Evolutionary conservation across 2,113 vertebrate species (phyloP), one percentile per base, ranked within the genome.

Genomic region (Pao palembangensis): DNA sequence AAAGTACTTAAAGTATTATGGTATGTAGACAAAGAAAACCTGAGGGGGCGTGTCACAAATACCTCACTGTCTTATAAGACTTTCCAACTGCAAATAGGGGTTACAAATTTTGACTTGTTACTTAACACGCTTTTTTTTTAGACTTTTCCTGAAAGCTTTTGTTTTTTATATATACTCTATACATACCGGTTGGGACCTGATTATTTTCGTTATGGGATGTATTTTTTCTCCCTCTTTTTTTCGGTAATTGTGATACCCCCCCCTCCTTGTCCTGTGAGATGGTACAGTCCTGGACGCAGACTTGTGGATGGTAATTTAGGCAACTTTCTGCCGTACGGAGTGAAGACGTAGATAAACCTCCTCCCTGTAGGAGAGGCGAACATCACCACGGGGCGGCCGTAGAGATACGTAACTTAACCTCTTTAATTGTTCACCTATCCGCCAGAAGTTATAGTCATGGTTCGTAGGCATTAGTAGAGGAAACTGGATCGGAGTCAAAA

Each of bases 21-120:
- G 67, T 67, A 82, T 48, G 66, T 28, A 74, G 79, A 83, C 80
- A 87, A 85, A 86, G 81, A 72, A 78, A 82, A 59, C 53, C 56
- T 3, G 17, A 61, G 70, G 76, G 75, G 83, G 82, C 65, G 83
- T 80, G 49, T n/a, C 64, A 55, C 48, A 71, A 80, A 81, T 77
- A 78, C 79, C 71, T 80, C 72, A 53, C 28, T 34, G 64, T 71
- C 46, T 61, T 61, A 52, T 71, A 54, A 53, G 61, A 49, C 47
- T 66, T 75, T 81, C 79, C 78, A 81, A 48, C 51, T 67, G 8
- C 20, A 51, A 1, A 66, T 11, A 25, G 50, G 61, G 61, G 54
- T 12, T 6, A 10, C 6, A 2, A 43, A 2, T 1, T 2, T 4
- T 2, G 3, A 16, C 16, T 6, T 0, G 2, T 51, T 48, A 18